Base-by-base conservation (phyloP, 1,140 invertebrate genomes). In the Papilio aristodemus region DNA sequence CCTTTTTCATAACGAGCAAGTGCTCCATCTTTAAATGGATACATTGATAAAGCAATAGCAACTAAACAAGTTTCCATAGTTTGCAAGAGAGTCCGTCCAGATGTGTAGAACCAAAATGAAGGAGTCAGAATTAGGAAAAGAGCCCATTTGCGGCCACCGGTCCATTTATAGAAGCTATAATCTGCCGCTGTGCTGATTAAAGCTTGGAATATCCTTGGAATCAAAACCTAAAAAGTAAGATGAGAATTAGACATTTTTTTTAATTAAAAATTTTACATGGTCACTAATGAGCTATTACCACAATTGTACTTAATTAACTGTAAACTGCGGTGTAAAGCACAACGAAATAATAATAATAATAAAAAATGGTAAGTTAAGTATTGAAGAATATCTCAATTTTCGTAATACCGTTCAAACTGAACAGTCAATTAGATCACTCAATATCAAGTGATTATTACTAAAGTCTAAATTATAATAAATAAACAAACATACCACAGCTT, bases 61-160 rank as follows among this genome's bases (percentile, higher is more conserved):
- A 96, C 95, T 10, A 98, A 83, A 10, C 94, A 92, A 39, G 95
- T 95, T 92, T 99, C 98, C 68, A 97, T 85, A 0, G 95, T 96
- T 79, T 99, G 99, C 9, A 95, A 94, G 38, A 99, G 80, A 0
- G 97, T 98, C 41, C 98, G 92, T 1, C 96, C 95, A 0, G 94
- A 94, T 57, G 95, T 97, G 85, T 97, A 99, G 80, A 97, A 96
- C 93, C 96, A 96, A 82, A 97, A 99, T 95, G 96, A 98, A 62
- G 95, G 95, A 0, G 94, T 93, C 0, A 94, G 79, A 19, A 96
- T 92, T 10, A 93, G 85, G 71, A 95, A 94, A 0, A 95, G 68
- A 0, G 94, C 93, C 93, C 94, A 94, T 86, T 95, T 95, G 10
- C 92, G 93, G 22, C 89, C 92, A 1, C 93, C 93, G 0, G 93